phyloP scores from a whole-genome alignment of 2,113 vertebrate species.

The Prionailurus viverrinus region DNA sequence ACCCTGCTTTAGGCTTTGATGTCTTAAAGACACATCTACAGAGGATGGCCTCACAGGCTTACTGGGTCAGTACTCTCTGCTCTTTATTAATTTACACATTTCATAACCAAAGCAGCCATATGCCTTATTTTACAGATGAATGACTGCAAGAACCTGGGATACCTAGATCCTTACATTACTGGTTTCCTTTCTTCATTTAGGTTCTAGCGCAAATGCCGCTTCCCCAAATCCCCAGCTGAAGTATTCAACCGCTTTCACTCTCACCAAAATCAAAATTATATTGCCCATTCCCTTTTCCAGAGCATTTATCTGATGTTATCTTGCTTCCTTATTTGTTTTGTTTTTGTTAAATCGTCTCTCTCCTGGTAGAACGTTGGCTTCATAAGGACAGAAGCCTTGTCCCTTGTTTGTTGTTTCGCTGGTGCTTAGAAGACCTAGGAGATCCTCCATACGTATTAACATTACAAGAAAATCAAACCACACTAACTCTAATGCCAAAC shows the following conservation, averaged over 20 bases:
- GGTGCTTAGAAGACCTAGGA: not conserved
- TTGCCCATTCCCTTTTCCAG: not conserved
- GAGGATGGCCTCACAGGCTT: not conserved
- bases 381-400: not conserved
- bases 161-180: not conserved
- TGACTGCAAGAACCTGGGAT: not conserved
- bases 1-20: not conserved
- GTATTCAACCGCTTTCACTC: not conserved
- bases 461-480: not conserved
- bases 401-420: slow-evolving; percentile 46
- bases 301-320: not conserved
- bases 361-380: not conserved
- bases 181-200: not conserved
- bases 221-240: not conserved
- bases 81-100: not conserved
- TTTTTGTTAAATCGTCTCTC: not conserved
- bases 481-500: not conserved
- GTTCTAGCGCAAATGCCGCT: not conserved
- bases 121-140: slow-evolving; percentile 15
- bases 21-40: not conserved
- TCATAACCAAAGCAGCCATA: not conserved
- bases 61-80: not conserved
- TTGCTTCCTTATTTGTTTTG: not conserved
- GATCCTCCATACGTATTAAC: not conserved
- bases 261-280: not conserved